A percentile compares a stretch with the other conserved stretches of the same genome.
phyloP scores from a whole-genome alignment of 2,113 vertebrate species.

The Mus pahari region DNA sequence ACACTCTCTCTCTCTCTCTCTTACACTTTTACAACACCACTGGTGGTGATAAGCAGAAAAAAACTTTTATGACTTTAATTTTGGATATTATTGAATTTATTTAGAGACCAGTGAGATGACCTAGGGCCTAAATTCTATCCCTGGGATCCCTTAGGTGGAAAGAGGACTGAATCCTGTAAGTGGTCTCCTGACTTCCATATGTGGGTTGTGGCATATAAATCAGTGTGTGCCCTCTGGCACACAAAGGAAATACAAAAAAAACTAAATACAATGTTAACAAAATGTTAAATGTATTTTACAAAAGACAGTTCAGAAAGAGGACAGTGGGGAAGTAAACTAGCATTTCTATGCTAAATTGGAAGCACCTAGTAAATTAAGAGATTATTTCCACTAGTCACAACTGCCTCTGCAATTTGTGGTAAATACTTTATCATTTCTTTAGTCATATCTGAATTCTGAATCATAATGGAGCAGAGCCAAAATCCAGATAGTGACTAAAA shows the following conservation, averaged over 20 bases:
- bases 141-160: neutral
- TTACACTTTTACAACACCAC: neutral
- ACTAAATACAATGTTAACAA: neutral
- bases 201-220: neutral
- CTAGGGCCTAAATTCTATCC: neutral
- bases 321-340: neutral
- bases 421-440: neutral
- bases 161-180: neutral
- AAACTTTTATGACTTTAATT: neutral
- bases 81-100: neutral
- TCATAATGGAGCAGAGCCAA: neutral
- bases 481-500: constrained; percentile 6
- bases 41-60: neutral
- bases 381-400: constrained; percentile 25
- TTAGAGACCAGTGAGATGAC: neutral
- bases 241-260: neutral
- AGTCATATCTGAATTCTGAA: neutral
- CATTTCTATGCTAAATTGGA: constrained; percentile 42
- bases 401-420: neutral
- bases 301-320: neutral
- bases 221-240: neutral
- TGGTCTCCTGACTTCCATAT: neutral
- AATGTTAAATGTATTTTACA: constrained; percentile 36
- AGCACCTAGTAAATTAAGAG: neutral
- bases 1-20: neutral